Evolutionary conservation across 2,113 vertebrate species (phyloP), one percentile per base, ranked within the genome.

Genomic region (Tetrao urogallus): DNA sequence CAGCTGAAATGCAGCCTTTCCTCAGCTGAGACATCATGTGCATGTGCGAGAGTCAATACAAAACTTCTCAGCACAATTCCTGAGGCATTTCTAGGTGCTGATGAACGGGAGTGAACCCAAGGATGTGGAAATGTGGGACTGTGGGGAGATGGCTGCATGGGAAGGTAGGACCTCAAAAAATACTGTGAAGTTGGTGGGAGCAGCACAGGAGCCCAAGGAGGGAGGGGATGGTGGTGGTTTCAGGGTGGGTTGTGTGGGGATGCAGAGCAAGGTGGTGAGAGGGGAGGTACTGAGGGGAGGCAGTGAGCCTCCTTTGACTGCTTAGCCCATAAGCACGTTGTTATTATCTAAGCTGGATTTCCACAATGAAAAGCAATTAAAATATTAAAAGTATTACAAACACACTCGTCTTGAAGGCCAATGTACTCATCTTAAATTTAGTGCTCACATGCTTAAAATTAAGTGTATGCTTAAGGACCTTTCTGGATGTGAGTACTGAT

Each of bases 1-100:
- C 22, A 77, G 58, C 48, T 83, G 86, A 86, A 86, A 71, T 47
- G 28, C 47, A 90, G 42, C 56, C 57, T 38, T 74, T 67, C 67
- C 60, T 88, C 57, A 58, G 48, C 60, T 0, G 12, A 71, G 76
- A 56, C 2, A 4, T 61, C 58, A 34, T 8, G 10, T 24, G 9
- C 24, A 7, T 11, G 15, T 50, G 12, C 52, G 19, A 8, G 24
- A 43, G 30, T 47, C 8, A 16, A 2, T 61, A 30, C 34, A 63
- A 90, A 90, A 71, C 11, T 83, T 67, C 13, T 10, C n/a, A 81
- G 54, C 8, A 13, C 73, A 54, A 52, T 74, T 74, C 64, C 69
- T 63, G 64, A 73, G 27, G 5, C 1, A 54, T 54, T 30, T 30
- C 52, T 0, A 57, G 18, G 34, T 64, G 47, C 36, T 40, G 10